Evolutionary conservation across 2,888 invertebrate genomes (phyloP), one percentile per base, ranked within the genome.

Genomic region (Cheilosia grossa): DNA sequence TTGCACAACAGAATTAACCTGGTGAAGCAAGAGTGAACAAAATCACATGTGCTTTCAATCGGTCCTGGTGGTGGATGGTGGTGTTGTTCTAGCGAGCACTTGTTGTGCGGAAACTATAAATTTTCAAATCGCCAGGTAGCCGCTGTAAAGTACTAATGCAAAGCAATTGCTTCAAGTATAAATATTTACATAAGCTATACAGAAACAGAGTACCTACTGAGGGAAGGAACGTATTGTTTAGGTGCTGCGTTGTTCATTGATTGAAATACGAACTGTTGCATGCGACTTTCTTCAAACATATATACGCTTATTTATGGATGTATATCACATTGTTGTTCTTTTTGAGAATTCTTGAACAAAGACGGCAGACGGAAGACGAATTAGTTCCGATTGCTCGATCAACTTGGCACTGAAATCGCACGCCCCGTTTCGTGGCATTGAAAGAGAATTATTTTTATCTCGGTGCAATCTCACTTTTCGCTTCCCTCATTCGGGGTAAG

Each of bases 101-200:
- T 61, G 51, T 58, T 59, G 77, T 61, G 56, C 67, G 67, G 77
- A 77, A 61, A 51, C 49, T 37, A 53, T 77, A 61, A 53, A 59
- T 77, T 67, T 30, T 37, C 5, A 53, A 51, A 53, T 30, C 42
- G 27, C 75, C 59, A 44, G 53, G 49, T 53, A 59, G 7, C 47
- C 19, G 51, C 13, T 42, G 59, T 42, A 63, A 63, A 27, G 37
- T 19, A 61, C 30, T 51, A 42, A 21, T 53, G 42, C 27, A 59
- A 59, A 66, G 59, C 59, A 59, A 53, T 69, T 67, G 33, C 42
- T 61, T 37, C 44, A 13, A 44, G 15, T 33, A 24, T 54, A 77
- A 67, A 69, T 77, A 69, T 77, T 77, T 67, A 77, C 53, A 51
- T 67, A 49, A 75, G 40, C 47, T 42, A 15, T 27, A 47, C 33